Evolutionary conservation across 2,113 vertebrate genomes (phyloP), one percentile per base, ranked within the genome.

Genomic region (Macroglossus sobrinus): DNA sequence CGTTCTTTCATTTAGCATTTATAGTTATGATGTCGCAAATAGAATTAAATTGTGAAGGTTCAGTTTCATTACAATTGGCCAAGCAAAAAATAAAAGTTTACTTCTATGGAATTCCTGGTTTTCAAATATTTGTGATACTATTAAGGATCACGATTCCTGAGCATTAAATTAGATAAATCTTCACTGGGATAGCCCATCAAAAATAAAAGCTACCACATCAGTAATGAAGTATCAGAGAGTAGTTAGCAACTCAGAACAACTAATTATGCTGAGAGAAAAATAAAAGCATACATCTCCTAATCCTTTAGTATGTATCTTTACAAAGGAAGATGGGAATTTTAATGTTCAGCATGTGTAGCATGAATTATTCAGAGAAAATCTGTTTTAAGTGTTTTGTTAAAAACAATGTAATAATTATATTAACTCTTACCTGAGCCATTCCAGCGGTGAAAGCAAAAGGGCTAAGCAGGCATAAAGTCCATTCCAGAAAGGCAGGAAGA

Each of bases 401-500:
- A 43, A 3, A 18, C 40, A 61, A 59, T 78, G 21, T 71, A 91
- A 55, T n/a, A 28, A 40, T 75, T 3, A 0, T 7, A 53, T 19
- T 61, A 68, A 3, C 21, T 55, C 96, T 4, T 98, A 99, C 99
- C 99, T 99, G 98, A 38, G 98, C 98, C 66, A 99, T 98, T 45
- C 99, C 99, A 3, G 97, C 98, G 16, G 99, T 99, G 96, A 99
- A 99, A 13, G 99, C 99, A 57, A 99, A 99, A 40, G 99, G 99
- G 9, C 99, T 99, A 13, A 99, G 98, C 72, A 99, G 98, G 84
- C 99, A 98, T 0, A 99, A 98, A 1, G 98, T 92, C 99, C 98
- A 99, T 50, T 99, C 98, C 84, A 98, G 55, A 0, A 98, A 97
- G 55, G 98, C 98, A 0, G 99, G 99, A 87, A 99, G 98, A 2